Base-by-base conservation (phyloP, 2,888 invertebrate genomes). In the Allygus modestus region DNA sequence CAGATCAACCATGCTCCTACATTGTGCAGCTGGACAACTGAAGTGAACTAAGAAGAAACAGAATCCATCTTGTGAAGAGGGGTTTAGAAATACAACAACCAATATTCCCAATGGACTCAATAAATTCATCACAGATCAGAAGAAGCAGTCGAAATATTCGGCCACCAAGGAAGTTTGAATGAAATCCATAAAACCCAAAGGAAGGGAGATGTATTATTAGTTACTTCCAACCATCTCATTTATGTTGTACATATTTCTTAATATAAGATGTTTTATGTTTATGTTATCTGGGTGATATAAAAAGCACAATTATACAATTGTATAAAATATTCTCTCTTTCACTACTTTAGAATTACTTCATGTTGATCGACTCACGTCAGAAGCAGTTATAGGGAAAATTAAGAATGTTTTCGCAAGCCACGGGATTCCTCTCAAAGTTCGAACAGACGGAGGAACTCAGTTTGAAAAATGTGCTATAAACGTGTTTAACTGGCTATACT, bases 391-490 rank as follows among this genome's bases (percentile, higher is more conserved):
- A n/a, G n/a, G n/a, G n/a, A n/a, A n/a, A n/a, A n/a, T n/a, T n/a
- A n/a, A n/a, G n/a, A n/a, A n/a, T n/a, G n/a, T n/a, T 41, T 37
- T 75, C 31, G 75, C 75, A 75, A 31, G 75, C 1, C 75, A 75
- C 17, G 75, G 75, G 12, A 15, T 26, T 0, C 1, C 41, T 37
- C 37, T 82, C 2, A 33, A 51, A 51, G 51, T 51, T 51, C 51
- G 54, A 2, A 77, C 75, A 12, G 69, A 82, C 31, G 73, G 73
- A 12, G 82, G 82, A 23, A 82, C 73, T n/a, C 73, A 82, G 15
- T 82, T 82, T 81, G 28, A 82, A 31, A 0, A 71, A 1, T 82
- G 82, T 31, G 37, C 43, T 15, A 12, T 2, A 4, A 4, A 77
- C n/a, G n/a, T n/a, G n/a, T n/a, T n/a, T n/a, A n/a, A n/a, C n/a